Percentiles rank a stretch among this genome's conserved stretches.
These are phyloP conservation scores for Hylyphantes graminicola DNA, from an alignment of 1,140 invertebrate genomes.

Conservation along the genomic window DNA sequence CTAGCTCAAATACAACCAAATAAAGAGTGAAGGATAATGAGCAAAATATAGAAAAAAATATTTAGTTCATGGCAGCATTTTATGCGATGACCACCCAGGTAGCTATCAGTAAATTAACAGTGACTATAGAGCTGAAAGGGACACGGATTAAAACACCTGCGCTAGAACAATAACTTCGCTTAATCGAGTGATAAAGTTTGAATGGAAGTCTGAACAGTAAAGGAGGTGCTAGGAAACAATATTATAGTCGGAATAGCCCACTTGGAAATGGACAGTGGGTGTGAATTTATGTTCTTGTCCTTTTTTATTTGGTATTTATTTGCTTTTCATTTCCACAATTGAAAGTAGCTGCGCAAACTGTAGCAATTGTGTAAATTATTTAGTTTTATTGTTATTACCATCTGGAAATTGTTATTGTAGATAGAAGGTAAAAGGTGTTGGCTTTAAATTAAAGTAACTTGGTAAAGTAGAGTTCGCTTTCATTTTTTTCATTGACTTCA, in stretches of 20 bases:
- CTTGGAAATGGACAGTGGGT: constrained; percentile 6
- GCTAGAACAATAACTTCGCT: constrained; percentile 47
- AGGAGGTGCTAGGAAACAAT: constrained; percentile 32
- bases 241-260: constrained; percentile 29
- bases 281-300: constrained; percentile 42
- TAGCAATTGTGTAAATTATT: too few species aligned
- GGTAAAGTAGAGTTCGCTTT: too few species aligned
- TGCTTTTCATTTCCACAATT: background rate
- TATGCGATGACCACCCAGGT: constrained; percentile 50
- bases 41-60: background rate
- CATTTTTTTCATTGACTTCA: too few species aligned
- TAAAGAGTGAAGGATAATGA: constrained; percentile 32
- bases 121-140: constrained; percentile 34
- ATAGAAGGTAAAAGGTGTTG: too few species aligned
- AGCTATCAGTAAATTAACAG: constrained; percentile 40
- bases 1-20: constrained; percentile 29
- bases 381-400: too few species aligned
- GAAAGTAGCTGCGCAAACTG: too few species aligned
- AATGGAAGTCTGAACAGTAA: constrained; percentile 32
- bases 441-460: too few species aligned
- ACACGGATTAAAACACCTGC: constrained; percentile 53
- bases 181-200: constrained; percentile 55
- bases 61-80: constrained; percentile 30
- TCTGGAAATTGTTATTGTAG: too few species aligned
- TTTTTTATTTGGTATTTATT: background rate